Evolutionary conservation across 2,113 vertebrate species (phyloP), one percentile per base, ranked within the genome.

Genomic region (Phainopepla nitens): DNA sequence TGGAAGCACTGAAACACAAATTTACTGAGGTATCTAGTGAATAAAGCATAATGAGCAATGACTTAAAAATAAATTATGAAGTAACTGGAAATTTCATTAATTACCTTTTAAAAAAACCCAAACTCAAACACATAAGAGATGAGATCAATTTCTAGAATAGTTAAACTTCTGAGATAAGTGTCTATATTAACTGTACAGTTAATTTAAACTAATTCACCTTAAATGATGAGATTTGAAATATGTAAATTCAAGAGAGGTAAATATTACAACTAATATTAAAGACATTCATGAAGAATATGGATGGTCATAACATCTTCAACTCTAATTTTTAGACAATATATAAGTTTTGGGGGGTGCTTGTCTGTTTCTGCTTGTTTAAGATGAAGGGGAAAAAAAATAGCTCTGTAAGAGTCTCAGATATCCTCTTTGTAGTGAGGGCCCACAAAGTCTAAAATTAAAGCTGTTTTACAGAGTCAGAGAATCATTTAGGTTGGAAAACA

Each of bases 261-360:
- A 62, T 45, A 6, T 64, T 82, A 12, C 7, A 27, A 19, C 10
- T 53, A 41, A 51, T 9, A 9, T 57, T 57, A 39, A 73, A 47
- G 5, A 75, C 3, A 2, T 2, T 45, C 2, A 47, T 17, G 51
- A 51, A 87, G 31, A 73, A 72, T 29, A 3, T 76, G 27, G 2
- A 58, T 58, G 8, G 2, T 4, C 13, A 9, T 66, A 57, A 54
- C 8, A 51, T 47, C 39, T 66, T 71, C 13, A 42, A 12, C 12
- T 54, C 14, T 66, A 19, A 47, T 47, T 45, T 9, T 54, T 22
- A 60, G 27, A 33, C 6, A 83, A 65, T 51, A 60, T 64, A 16
- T 17, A 41, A 39, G 13, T 21, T 62, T 9, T 1, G 31, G 13
- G 33, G 1, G 2, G 4, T 0, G 0, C 29, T 33, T 47, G 3